These are phyloP conservation scores for Bombus pascuorum DNA, from an alignment of 1,140 invertebrate species.

Conservation along the genomic window DNA sequence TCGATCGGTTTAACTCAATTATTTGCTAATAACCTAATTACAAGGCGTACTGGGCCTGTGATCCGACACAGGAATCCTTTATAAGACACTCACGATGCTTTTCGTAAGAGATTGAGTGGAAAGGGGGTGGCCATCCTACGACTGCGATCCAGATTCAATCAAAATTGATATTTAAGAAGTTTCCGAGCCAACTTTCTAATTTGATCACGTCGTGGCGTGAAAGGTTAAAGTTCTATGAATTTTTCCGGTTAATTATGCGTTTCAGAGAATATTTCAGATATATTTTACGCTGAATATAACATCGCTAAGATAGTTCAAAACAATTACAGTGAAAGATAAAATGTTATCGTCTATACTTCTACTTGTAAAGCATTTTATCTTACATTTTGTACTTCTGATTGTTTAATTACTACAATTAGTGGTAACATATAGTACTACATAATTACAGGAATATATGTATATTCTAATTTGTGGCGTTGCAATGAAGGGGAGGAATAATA, in stretches of 20 bases:
- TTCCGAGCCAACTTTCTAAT: background rate
- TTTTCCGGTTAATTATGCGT: background rate
- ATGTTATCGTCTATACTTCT: too few relatives aligned
- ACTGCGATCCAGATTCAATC: background rate
- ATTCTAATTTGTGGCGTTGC: background rate
- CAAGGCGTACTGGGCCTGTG: background rate
- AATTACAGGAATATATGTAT: background rate
- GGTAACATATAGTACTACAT: background rate
- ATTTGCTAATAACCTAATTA: slow-evolving; percentile 30
- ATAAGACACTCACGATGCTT: background rate
- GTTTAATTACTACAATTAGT: background rate
- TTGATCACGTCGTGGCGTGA: background rate
- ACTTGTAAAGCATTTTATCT: background rate
- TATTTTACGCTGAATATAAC: background rate
- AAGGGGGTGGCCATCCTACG: background rate
- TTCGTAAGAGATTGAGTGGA: background rate
- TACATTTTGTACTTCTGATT: too few relatives aligned
- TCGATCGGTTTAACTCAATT: slow-evolving; percentile 27
- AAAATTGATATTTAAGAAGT: background rate
- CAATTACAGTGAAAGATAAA: too few relatives aligned
- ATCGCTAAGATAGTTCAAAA: too few relatives aligned
- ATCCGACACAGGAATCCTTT: background rate
- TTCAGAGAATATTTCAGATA: background rate
- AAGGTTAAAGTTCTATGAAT: background rate
- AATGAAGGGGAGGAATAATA: background rate